Percentiles rank a stretch among this genome's conserved stretches.
These are phyloP conservation scores for Peromyscus aztecus DNA, from an alignment of 2,797 vertebrate genomes.

Conservation along the genomic window DNA sequence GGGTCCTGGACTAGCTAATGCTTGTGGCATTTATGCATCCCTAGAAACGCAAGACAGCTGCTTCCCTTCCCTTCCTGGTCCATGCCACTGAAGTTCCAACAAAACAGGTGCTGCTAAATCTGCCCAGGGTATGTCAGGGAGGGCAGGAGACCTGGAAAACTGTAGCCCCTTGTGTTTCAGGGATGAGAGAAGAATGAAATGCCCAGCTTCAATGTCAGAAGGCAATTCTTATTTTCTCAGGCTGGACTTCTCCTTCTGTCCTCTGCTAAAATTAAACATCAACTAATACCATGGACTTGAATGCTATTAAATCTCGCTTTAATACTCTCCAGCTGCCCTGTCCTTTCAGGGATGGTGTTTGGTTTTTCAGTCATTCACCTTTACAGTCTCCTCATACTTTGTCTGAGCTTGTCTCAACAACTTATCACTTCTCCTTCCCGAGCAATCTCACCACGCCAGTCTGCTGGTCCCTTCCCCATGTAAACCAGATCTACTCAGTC, in stretches of 20 bases:
- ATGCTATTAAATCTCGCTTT: not conserved
- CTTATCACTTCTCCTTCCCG: not conserved
- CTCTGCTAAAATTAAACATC: slow-evolving; percentile 13
- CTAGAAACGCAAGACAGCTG: not conserved
- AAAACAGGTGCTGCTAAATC: not conserved
- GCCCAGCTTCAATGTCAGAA: not conserved
- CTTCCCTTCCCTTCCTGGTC: not conserved
- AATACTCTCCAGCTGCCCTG: not conserved
- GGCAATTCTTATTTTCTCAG: not conserved
- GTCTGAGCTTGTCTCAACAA: not conserved
- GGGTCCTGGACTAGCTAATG: not conserved
- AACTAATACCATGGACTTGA: not conserved
- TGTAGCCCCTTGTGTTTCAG: not conserved
- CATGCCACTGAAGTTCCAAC: not conserved
- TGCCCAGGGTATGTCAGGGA: not conserved
- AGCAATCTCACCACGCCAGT: not conserved
- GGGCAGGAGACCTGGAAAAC: not conserved
- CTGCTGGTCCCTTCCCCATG: not conserved
- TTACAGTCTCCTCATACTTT: not conserved
- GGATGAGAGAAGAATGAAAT: not conserved
- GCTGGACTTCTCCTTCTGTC: not conserved
- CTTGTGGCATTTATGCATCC: not conserved
- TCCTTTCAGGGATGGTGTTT: not conserved
- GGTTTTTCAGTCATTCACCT: not conserved
- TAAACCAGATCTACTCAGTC: not conserved